Conservation (phyloP, 2,113 vertebrate genomes). For the Panthera leo region DNA sequence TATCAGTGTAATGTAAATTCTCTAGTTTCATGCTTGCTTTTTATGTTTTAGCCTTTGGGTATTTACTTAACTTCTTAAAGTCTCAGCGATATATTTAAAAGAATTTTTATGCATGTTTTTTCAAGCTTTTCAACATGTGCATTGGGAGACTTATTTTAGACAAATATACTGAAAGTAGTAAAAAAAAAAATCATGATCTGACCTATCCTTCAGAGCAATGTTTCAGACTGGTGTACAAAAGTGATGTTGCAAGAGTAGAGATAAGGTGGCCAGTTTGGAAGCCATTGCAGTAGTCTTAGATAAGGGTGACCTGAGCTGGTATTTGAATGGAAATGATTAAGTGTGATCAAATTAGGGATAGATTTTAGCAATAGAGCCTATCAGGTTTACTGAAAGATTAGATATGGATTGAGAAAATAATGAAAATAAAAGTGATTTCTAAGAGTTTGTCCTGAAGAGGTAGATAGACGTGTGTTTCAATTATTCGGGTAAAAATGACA, state of each 20-base stretch:
- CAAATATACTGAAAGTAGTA: background rate
- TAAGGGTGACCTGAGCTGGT: background rate
- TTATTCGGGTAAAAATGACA: background rate
- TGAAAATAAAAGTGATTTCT: background rate
- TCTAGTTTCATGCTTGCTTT: background rate
- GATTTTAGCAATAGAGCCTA: background rate
- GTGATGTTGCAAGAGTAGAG: background rate
- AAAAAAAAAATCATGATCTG: background rate
- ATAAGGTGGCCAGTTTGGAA: background rate
- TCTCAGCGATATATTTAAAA: background rate
- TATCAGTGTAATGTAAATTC: background rate
- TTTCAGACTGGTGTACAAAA: background rate
- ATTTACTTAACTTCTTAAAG: background rate
- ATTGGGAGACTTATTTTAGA: background rate
- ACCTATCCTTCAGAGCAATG: background rate
- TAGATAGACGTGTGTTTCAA: background rate
- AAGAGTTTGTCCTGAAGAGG: background rate
- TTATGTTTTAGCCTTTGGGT: background rate
- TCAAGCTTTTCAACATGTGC: background rate
- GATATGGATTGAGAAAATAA: background rate
- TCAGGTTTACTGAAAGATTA: background rate
- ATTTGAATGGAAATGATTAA: background rate
- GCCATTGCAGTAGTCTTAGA: background rate
- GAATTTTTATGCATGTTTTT: background rate
- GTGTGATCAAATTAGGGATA: background rate